A percentile compares a stretch with the other conserved stretches of the same genome.
These are phyloP conservation scores for Euphydryas editha DNA, from an alignment of 2,888 invertebrate species.

Conservation along the genomic window DNA sequence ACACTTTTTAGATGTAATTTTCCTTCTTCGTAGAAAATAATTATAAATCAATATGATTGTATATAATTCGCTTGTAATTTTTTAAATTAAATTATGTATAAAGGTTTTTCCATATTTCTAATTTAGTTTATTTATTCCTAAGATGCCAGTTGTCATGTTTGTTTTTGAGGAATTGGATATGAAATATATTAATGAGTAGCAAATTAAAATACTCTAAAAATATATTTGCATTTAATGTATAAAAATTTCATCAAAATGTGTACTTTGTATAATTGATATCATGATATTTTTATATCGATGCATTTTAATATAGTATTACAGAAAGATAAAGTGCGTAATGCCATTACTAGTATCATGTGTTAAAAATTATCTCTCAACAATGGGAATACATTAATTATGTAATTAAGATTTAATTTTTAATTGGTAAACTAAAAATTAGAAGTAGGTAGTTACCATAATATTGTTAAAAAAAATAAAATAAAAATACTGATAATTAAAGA, in stretches of 20 bases:
- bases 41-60: background rate
- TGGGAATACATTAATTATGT: slow-evolving; percentile 6
- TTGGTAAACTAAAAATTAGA: slow-evolving; percentile 54
- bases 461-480: slow-evolving; percentile 52
- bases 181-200: background rate
- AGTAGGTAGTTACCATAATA: slow-evolving; percentile 62
- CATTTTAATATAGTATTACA: background rate
- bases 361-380: background rate
- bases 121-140: slow-evolving; percentile 2
- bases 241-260: background rate
- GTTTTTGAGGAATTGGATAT: background rate
- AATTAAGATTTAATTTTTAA: slow-evolving; percentile 22
- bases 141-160: slow-evolving; percentile 4
- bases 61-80: slow-evolving; percentile 10
- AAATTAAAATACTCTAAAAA: background rate
- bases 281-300: background rate
- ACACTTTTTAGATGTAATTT: too few relatives aligned
- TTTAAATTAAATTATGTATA: background rate
- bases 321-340: background rate
- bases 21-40: background rate
- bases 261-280: background rate
- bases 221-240: slow-evolving; percentile 10
- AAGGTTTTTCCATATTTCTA: slow-evolving; percentile 7
- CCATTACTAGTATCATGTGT: slow-evolving; percentile 1
- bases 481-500: slow-evolving; percentile 51